These are phyloP conservation scores for Turnix velox DNA, from an alignment of 2,113 vertebrate genomes.

Conservation along the genomic window DNA sequence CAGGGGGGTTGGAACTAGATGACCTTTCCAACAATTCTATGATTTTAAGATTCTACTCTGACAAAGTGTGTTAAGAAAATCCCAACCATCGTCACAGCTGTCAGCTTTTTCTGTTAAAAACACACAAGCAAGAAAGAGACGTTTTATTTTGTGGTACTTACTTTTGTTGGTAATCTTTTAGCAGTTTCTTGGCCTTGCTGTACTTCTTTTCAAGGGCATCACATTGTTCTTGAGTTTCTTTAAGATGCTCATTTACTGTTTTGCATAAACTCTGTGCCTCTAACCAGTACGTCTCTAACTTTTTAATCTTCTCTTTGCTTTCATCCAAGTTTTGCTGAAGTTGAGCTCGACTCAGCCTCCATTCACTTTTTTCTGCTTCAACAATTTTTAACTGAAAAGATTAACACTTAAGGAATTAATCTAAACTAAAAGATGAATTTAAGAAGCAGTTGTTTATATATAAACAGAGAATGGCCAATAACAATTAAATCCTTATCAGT, in stretches of 20 bases:
- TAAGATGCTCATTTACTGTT: conserved; percentile 83
- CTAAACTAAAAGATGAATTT: not conserved
- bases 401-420: conserved; percentile 3
- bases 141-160: conserved; percentile 60
- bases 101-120: not conserved
- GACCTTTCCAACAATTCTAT: no score
- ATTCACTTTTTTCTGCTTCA: conserved; percentile 76
- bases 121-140: not conserved
- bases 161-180: conserved; percentile 93
- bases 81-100: not conserved
- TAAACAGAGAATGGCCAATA: not conserved
- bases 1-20: no score
- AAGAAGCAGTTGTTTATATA: not conserved
- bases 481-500: not conserved
- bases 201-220: conserved; percentile 91
- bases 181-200: conserved; percentile 88
- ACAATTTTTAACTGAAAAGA: conserved; percentile 74
- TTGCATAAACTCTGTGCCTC: conserved; percentile 89
- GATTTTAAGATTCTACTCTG: no score
- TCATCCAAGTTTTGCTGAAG: conserved; percentile 83
- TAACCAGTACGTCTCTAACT: conserved; percentile 88
- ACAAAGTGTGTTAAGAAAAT: not conserved
- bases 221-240: conserved; percentile 84
- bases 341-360: conserved; percentile 77
- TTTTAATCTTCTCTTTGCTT: conserved; percentile 82